phyloP scores from a whole-genome alignment of 2,113 vertebrate species.

The Calcarius ornatus region DNA sequence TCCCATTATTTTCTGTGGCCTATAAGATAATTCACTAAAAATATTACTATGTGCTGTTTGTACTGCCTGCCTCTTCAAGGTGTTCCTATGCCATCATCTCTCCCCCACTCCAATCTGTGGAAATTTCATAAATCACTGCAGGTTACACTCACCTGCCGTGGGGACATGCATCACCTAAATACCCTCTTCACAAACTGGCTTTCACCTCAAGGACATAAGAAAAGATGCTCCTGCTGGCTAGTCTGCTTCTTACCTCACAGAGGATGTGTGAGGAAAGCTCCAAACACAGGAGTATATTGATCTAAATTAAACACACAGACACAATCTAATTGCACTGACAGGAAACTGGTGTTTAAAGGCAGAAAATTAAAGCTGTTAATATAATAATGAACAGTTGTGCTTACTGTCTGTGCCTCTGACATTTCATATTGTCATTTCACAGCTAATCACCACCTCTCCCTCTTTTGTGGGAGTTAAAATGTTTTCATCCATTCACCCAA shows the following conservation, averaged over 20 bases:
- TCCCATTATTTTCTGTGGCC: not conserved
- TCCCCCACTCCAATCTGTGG: not conserved
- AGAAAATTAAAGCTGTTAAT: constrained; percentile 72
- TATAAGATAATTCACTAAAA: constrained; percentile 23
- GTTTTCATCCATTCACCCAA: constrained; percentile 56
- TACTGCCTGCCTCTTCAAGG: constrained; percentile 17
- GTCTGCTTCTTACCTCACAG: not conserved
- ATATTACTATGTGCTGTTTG: constrained; percentile 22
- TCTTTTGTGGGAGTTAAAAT: constrained; percentile 60
- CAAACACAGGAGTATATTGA: constrained; percentile 51
- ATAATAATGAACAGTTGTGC: constrained; percentile 68
- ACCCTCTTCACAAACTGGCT: constrained; percentile 10
- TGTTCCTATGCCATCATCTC: not conserved
- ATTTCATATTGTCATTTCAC: constrained; percentile 64
- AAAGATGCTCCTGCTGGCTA: not conserved
- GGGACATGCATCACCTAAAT: constrained; percentile 31
- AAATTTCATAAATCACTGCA: constrained; percentile 54
- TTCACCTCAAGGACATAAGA: constrained; percentile 37
- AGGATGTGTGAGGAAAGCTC: constrained; percentile 9
- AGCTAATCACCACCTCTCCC: constrained; percentile 56
- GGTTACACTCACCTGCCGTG: not conserved
- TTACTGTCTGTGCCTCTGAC: constrained; percentile 64
- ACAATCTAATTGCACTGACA: constrained; percentile 58
- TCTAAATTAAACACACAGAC: constrained; percentile 63
- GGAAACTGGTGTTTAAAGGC: constrained; percentile 64